Evolutionary conservation across 2,888 invertebrate genomes (phyloP), one percentile per base, ranked within the genome.

Genomic region (Pandemis heparana): DNA sequence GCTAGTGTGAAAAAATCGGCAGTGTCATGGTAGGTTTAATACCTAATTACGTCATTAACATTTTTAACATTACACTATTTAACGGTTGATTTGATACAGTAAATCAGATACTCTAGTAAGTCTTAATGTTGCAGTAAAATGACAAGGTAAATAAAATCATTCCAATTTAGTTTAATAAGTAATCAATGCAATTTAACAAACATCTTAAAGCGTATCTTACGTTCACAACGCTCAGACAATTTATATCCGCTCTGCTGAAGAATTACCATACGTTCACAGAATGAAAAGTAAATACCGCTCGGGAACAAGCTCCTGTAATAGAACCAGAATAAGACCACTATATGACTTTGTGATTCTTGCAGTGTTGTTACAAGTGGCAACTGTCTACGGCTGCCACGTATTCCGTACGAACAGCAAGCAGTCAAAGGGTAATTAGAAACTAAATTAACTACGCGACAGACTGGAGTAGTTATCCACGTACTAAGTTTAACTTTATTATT

Each of bases 251-350:
- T n/a, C 23, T 38, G n/a, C 51, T 51, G 18, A 63, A 46, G 14
- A 62, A 67, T 72, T 67, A 63, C 66, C 71, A 67, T 61, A 18
- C 39, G 72, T 39, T 60, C 43, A 10, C 62, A 72, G 67, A 41
- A 72, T 72, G 67, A 72, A 72, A 72, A 67, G 72, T 63, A 72
- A 72, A 72, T 62, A 72, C n/a, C 48, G 64, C 18, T 14, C 6
- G 23, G 48, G 46, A 39, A 59, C 71, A 61, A 48, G 38, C 60
- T 32, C 32, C 16, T 32, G 60, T 62, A 51, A 65, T 61, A 60
- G 66, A 65, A 61, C 60, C 61, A 38, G 51, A 61, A 62, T 67
- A 39, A 46, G 43, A 62, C 66, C 43, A 56, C 72, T 72, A 62
- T 67, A 62, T 61, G 66, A 62, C 72, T 62, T 53, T 72, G 72